Percentiles rank a stretch among this genome's conserved stretches.
These are phyloP conservation scores for Eubasilissa splendida DNA, from an alignment of 2,888 invertebrate genomes.

Conservation along the genomic window DNA sequence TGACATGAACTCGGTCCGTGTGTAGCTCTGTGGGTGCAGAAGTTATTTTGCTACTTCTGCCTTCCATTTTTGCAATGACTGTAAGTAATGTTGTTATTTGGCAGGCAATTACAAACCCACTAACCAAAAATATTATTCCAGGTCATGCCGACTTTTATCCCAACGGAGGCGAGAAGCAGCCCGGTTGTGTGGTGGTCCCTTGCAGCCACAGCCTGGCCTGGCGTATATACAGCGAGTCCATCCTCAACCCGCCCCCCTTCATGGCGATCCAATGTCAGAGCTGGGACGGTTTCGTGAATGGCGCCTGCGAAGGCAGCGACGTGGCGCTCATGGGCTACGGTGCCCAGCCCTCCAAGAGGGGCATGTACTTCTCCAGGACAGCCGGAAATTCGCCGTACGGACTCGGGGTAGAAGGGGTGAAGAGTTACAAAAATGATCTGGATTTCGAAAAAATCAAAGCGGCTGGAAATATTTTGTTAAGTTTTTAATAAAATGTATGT, in stretches of 20 bases:
- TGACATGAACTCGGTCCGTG: too few relatives aligned
- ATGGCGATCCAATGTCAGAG: constrained; percentile 60
- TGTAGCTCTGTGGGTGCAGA: too few relatives aligned
- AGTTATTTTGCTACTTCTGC: too few relatives aligned
- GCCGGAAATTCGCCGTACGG: not conserved
- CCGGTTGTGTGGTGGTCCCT: constrained; percentile 40
- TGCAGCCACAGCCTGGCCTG: constrained; percentile 59
- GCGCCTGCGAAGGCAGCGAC: not conserved
- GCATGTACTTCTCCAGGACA: constrained; percentile 46
- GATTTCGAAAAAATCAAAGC: too few relatives aligned
- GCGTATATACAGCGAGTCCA: constrained; percentile 64
- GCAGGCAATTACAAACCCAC: not conserved
- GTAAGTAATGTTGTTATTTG: too few relatives aligned
- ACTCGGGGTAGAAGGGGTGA: not conserved
- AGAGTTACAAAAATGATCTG: not conserved
- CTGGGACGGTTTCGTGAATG: not conserved
- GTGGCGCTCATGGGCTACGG: constrained; percentile 10
- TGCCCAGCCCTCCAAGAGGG: not conserved
- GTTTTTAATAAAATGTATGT: too few relatives aligned
- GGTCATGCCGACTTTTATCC: constrained; percentile 54
- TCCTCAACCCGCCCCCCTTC: constrained; percentile 61
- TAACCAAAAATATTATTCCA: constrained; percentile 19
- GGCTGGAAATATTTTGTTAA: too few relatives aligned
- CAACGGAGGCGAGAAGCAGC: constrained; percentile 48
- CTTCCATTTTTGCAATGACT: too few relatives aligned